A percentile compares a stretch with the other conserved stretches of the same genome.
Conservation (phyloP, 2,113 vertebrate species). For the Eudyptes chrysolophus region DNA sequence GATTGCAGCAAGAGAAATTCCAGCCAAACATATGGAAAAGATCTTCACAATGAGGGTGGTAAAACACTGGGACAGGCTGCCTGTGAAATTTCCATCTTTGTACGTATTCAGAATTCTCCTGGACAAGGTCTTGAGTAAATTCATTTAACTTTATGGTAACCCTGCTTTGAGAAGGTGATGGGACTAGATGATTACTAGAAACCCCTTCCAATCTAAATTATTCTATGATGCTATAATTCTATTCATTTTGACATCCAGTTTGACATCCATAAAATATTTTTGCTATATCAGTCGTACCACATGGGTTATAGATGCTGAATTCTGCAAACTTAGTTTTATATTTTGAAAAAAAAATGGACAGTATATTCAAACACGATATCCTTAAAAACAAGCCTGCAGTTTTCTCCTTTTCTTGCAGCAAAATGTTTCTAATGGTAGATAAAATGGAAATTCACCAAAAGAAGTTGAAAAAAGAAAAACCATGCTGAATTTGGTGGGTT, state of each 20-base stretch:
- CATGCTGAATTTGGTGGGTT: background rate
- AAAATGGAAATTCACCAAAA: conserved; percentile 40
- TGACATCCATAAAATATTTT: background rate
- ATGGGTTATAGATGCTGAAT: background rate
- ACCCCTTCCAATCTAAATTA: background rate
- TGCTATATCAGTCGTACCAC: background rate
- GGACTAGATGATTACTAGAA: background rate
- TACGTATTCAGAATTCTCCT: background rate
- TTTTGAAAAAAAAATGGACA: background rate
- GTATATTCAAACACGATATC: background rate
- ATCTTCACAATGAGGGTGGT: background rate
- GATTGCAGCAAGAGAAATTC: background rate
- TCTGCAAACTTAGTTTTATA: background rate
- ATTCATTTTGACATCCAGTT: background rate
- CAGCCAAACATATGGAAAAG: background rate
- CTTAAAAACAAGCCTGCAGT: conserved; percentile 16
- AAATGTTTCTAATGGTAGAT: background rate
- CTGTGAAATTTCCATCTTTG: background rate
- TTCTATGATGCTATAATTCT: background rate
- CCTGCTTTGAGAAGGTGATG: background rate
- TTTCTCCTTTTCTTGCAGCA: background rate
- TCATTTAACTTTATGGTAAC: background rate
- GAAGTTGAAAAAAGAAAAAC: background rate
- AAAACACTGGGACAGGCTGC: background rate
- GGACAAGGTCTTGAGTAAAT: background rate